Base-by-base conservation (phyloP, 1,140 invertebrate genomes). In the Dendroctonus valens region DNA sequence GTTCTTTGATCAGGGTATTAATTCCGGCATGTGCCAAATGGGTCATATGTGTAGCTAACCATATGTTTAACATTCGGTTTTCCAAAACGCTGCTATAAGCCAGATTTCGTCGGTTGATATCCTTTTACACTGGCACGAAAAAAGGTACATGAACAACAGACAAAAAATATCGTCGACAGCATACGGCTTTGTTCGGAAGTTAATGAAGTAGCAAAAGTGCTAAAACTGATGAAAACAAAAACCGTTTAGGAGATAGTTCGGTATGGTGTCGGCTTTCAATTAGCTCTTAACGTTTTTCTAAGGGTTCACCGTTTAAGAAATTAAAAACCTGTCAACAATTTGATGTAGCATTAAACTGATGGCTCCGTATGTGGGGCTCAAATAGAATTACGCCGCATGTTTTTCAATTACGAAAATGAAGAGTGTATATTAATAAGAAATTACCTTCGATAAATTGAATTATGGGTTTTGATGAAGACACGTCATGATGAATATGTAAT, bases 121-220 rank as follows among this genome's bases (percentile, higher is more conserved):
- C 48, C 12, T 12, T 50, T 50, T 50, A 50, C 48, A 12, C 48
- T 46, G 42, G n/a, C 42, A 46, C n/a, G 12, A 50, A 15, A 12
- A 14, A 15, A 26, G 26, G 3, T 26, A 26, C 26, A 26, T 26
- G 26, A 26, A 26, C 26, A 26, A 26, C 26, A 26, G 26, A 3
- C 26, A 26, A 55, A 55, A 55, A 55, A 55, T 12, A 5, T 14
- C 26, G 3, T 40, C 39, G 38, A 37, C 40, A 39, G 57, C 65
- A 67, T 61, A 53, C 44, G 65, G 65, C 15, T 38, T 49, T 50
- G 11, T 12, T 39, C 60, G 65, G 58, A 61, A 67, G 50, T 61
- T 61, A 49, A 51, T 63, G 66, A 68, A 68, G 66, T 68, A 63
- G 46, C 60, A 68, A 62, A 68, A 68, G 66, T 68, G 66, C 60